Conservation (phyloP, 2,888 invertebrate species). For the Drosophila anomalata region DNA sequence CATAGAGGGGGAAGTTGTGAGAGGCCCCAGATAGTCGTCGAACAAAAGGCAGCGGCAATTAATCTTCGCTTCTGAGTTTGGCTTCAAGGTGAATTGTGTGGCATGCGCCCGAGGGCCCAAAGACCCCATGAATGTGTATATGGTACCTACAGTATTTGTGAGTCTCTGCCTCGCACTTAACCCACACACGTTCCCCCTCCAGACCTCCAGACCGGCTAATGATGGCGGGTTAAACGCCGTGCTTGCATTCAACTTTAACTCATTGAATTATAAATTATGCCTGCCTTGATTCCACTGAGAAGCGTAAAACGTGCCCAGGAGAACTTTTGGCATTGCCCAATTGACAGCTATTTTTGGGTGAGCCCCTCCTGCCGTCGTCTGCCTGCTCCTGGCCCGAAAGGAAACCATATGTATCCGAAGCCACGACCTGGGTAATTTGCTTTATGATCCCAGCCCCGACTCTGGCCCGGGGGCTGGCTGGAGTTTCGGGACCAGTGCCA, state of each 20-base stretch:
- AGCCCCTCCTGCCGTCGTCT: not conserved
- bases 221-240: slow-evolving; percentile 55
- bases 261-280: slow-evolving; percentile 77
- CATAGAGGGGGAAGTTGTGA: slow-evolving; percentile 16
- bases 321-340: slow-evolving; percentile 70
- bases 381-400: not conserved
- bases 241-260: slow-evolving; percentile 77
- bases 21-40: slow-evolving; percentile 57
- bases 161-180: slow-evolving; percentile 29
- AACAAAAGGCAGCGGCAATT: slow-evolving; percentile 78
- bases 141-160: not conserved
- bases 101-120: slow-evolving; percentile 72
- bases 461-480: slow-evolving; percentile 38
- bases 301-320: slow-evolving; percentile 54
- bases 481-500: slow-evolving; percentile 13
- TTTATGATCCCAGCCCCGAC: slow-evolving; percentile 60
- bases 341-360: slow-evolving; percentile 68
- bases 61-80: slow-evolving; percentile 77
- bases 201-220: slow-evolving; percentile 17
- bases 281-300: slow-evolving; percentile 39
- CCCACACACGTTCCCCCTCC: slow-evolving; percentile 11
- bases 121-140: slow-evolving; percentile 24
- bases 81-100: slow-evolving; percentile 79
- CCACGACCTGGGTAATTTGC: slow-evolving; percentile 70
- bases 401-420: slow-evolving; percentile 47